Conservation (phyloP, 1,140 invertebrate species). For the Zaprionus africanus region DNA sequence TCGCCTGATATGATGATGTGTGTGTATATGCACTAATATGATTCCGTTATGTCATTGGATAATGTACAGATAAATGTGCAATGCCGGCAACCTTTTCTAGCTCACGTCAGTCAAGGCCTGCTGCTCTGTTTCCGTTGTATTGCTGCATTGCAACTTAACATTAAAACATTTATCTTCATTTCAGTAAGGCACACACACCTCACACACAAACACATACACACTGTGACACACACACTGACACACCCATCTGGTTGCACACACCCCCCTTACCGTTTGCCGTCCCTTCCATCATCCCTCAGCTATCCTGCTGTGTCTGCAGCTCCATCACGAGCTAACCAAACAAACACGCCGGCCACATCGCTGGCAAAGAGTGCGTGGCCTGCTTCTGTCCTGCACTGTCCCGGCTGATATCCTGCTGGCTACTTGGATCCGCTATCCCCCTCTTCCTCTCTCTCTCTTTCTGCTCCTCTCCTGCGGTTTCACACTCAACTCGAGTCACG, state of each 20-base stretch:
- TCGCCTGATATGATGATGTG: background rate
- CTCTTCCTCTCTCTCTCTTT: background rate
- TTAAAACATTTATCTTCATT: slow-evolving; percentile 75
- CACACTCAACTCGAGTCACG: slow-evolving; percentile 69
- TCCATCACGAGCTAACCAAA: slow-evolving; percentile 36
- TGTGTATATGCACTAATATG: slow-evolving; percentile 17
- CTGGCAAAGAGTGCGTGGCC: slow-evolving; percentile 24
- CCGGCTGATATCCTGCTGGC: slow-evolving; percentile 52
- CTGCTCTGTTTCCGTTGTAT: slow-evolving; percentile 2
- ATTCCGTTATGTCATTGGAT: slow-evolving; percentile 38
- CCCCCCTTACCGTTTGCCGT: background rate
- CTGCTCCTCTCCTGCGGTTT: slow-evolving; percentile 50
- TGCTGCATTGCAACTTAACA: slow-evolving; percentile 61
- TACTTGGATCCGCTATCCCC: background rate
- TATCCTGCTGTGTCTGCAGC: background rate
- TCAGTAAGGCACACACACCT: slow-evolving; percentile 19
- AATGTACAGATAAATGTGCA: slow-evolving; percentile 13
- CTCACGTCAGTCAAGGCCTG: slow-evolving; percentile 26
- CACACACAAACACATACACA: slow-evolving; percentile 21
- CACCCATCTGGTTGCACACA: slow-evolving; percentile 33
- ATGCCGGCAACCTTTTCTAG: slow-evolving; percentile 2
- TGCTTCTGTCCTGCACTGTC: slow-evolving; percentile 17
- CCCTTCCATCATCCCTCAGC: no score
- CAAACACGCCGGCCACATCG: slow-evolving; percentile 40
- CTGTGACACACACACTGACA: slow-evolving; percentile 6